These are phyloP conservation scores for Daboia siamensis DNA, from an alignment of 2,113 vertebrate species.

Conservation along the genomic window DNA sequence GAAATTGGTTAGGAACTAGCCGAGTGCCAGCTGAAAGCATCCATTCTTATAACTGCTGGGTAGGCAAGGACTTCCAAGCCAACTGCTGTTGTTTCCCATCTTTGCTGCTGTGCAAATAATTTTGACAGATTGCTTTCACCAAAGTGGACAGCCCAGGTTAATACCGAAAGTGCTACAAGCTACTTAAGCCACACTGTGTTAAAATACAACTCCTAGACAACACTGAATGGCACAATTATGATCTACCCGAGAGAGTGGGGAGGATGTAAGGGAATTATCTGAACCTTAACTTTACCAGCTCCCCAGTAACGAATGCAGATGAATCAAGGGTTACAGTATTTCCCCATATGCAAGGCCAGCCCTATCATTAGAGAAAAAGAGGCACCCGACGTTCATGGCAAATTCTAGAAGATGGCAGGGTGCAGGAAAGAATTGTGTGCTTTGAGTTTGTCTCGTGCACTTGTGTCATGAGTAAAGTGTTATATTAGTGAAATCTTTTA, in stretches of 20 bases:
- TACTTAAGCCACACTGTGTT: constrained; percentile 53
- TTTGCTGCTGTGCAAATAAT: constrained; percentile 64
- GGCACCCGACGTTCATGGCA: too few relatives aligned
- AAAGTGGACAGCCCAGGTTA: constrained; percentile 57
- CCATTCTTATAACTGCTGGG: constrained; percentile 70
- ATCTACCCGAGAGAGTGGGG: neutral
- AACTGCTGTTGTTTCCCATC: constrained; percentile 53
- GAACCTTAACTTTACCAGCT: neutral
- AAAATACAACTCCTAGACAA: constrained; percentile 49
- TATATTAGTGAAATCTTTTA: neutral
- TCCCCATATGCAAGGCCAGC: neutral
- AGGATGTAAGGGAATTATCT: neutral
- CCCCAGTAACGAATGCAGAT: neutral
- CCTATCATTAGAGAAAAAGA: neutral
- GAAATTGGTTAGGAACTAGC: constrained; percentile 67
- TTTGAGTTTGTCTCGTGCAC: neutral
- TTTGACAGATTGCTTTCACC: constrained; percentile 54
- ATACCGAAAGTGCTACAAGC: constrained; percentile 40
- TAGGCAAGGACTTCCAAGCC: constrained; percentile 59
- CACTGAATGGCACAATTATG: constrained; percentile 23
- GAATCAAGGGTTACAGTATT: neutral
- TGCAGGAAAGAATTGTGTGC: neutral
- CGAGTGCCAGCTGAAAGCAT: constrained; percentile 72
- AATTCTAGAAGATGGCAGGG: neutral
- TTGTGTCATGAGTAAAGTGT: neutral